These are phyloP conservation scores for Saimiri boliviensis DNA, from an alignment of 2,113 vertebrate genomes.

Conservation along the genomic window DNA sequence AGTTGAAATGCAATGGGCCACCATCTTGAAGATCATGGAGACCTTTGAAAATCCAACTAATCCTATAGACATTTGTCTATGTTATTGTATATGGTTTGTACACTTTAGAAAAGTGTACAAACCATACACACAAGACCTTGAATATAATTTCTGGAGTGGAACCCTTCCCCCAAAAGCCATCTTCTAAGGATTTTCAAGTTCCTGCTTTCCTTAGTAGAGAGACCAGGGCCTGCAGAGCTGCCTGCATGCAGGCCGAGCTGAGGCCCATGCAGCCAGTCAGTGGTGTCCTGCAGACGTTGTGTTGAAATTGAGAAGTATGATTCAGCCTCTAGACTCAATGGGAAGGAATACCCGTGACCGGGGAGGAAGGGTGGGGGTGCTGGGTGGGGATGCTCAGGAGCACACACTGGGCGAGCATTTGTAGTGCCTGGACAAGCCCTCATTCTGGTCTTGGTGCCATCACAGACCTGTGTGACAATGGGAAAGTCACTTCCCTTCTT, in stretches of 20 bases:
- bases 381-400: neutral
- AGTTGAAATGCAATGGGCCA: neutral
- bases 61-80: too few relatives aligned
- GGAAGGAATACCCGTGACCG: neutral
- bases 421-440: neutral
- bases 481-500: neutral
- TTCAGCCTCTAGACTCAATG: rapidly evolving
- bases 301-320: neutral
- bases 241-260: rapidly evolving
- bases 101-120: too few relatives aligned
- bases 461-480: neutral
- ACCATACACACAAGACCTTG: neutral
- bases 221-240: rapidly evolving
- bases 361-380: neutral
- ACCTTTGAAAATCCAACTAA: neutral
- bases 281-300: neutral
- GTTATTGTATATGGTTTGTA: too few relatives aligned
- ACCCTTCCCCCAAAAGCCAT: neutral
- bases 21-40: neutral
- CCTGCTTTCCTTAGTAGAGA: neutral
- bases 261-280: neutral
- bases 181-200: neutral
- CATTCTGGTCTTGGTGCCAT: neutral
- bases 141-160: neutral
- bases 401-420: rapidly evolving